phyloP scores from a whole-genome alignment of 2,888 invertebrate genomes.

The Uropetala carovei region DNA sequence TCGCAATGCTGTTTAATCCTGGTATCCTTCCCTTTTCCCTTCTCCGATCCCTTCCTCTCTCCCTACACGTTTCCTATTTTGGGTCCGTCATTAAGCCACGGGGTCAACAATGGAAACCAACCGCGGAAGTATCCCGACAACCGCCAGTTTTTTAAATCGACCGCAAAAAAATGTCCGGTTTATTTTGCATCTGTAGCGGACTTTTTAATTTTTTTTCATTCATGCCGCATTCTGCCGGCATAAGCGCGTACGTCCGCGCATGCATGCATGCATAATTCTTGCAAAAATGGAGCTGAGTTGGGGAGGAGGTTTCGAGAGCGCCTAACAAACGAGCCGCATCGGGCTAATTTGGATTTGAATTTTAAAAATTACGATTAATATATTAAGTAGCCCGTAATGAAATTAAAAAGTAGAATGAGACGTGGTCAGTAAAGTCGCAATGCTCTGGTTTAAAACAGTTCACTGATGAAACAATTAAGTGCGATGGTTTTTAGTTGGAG shows the following conservation, averaged over 20 bases:
- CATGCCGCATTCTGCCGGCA: background rate
- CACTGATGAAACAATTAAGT: no score
- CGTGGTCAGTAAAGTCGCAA: no score
- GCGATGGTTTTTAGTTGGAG: no score
- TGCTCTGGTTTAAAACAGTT: no score
- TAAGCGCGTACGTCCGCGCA: background rate
- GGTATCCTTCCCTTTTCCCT: background rate
- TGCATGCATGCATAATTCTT: background rate
- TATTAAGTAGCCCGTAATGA: background rate
- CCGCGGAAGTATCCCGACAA: background rate
- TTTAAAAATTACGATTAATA: background rate
- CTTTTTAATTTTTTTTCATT: background rate
- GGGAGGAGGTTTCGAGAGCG: background rate
- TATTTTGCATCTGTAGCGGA: background rate
- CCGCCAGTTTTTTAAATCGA: background rate
- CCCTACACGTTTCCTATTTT: background rate
- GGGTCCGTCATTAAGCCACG: background rate
- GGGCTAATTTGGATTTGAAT: background rate
- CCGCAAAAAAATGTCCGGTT: background rate
- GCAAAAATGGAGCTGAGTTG: background rate
- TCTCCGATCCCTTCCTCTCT: background rate
- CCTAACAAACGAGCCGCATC: background rate
- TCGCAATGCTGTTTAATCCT: slow-evolving; percentile 25
- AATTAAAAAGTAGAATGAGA: no score
- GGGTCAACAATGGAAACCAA: background rate